These are phyloP conservation scores for Gymnopithys bicolor DNA, from an alignment of 2,797 vertebrate genomes.

Conservation along the genomic window DNA sequence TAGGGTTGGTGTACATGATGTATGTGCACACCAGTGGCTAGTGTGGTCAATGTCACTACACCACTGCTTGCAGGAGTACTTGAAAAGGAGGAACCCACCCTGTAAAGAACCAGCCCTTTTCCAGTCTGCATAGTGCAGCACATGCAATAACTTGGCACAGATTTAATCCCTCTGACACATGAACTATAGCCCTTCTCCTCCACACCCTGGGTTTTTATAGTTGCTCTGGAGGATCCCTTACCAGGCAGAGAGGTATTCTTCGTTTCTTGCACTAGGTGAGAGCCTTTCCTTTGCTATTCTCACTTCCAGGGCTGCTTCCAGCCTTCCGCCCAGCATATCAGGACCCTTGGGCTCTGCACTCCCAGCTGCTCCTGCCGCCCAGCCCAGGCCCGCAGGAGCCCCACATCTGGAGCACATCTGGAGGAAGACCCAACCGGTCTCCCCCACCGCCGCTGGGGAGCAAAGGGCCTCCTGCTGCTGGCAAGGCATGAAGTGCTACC, in stretches of 20 bases:
- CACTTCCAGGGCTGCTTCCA: background rate
- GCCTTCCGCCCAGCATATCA: accelerated
- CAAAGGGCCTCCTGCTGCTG: background rate
- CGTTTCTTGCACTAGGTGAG: background rate
- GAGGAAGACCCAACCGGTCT: background rate
- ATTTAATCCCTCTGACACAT: background rate
- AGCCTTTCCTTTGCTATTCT: background rate
- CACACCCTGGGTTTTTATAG: background rate
- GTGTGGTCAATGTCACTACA: background rate
- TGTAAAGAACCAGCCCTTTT: background rate
- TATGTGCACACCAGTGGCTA: accelerated
- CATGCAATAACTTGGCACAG: background rate
- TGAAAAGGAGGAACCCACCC: background rate
- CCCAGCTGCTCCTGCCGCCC: background rate
- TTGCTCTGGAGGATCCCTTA: background rate
- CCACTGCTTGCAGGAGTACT: background rate
- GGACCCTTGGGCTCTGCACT: background rate
- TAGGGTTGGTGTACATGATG: background rate
- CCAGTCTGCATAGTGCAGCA: background rate
- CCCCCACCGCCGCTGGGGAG: accelerated
- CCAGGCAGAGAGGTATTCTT: background rate
- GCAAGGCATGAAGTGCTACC: background rate
- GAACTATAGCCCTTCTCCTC: background rate
- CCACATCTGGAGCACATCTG: conserved; percentile 7
- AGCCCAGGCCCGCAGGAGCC: accelerated